Conservation (phyloP, 1,140 invertebrate species). For the Brachionus angularis region DNA sequence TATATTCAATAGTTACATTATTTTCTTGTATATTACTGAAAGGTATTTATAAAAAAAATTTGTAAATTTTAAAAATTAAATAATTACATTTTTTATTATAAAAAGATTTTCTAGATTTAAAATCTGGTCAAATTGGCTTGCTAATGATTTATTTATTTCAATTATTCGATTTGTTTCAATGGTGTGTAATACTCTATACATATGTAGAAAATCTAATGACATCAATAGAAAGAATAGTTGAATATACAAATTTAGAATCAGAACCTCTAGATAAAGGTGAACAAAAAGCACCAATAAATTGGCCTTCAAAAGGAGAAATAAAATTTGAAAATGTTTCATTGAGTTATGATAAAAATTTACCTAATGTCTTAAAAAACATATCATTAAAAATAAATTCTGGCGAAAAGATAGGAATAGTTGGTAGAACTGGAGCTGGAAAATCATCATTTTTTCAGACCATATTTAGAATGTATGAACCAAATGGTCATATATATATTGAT, state of each 20-base stretch:
- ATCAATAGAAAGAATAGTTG: conserved; percentile 73
- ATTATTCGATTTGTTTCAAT: conserved; percentile 74
- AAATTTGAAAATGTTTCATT: conserved; percentile 64
- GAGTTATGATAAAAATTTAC: not conserved
- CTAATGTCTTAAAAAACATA: not conserved
- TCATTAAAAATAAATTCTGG: not conserved
- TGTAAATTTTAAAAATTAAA: not conserved
- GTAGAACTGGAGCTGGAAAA: conserved; percentile 62
- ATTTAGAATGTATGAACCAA: conserved; percentile 71
- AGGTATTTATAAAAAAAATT: not conserved
- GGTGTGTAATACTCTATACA: conserved; percentile 74
- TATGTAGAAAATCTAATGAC: conserved; percentile 77
- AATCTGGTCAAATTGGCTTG: conserved; percentile 68
- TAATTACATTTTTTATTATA: not conserved
- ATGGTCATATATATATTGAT: conserved; percentile 50
- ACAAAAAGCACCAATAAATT: conserved; percentile 55
- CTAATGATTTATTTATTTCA: conserved; percentile 73
- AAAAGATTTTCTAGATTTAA: conserved; percentile 25
- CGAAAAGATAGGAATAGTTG: conserved; percentile 64
- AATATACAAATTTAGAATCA: conserved; percentile 67
- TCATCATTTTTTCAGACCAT: conserved; percentile 65
- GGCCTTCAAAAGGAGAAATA: conserved; percentile 73
- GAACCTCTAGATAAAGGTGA: conserved; percentile 61
- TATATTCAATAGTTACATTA: not conserved
- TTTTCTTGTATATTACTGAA: conserved; percentile 9